A percentile compares a stretch with the other conserved stretches of the same genome.
Evolutionary conservation across 2,888 invertebrate genomes (phyloP).

Genomic region (Limenitis camilla): DNA sequence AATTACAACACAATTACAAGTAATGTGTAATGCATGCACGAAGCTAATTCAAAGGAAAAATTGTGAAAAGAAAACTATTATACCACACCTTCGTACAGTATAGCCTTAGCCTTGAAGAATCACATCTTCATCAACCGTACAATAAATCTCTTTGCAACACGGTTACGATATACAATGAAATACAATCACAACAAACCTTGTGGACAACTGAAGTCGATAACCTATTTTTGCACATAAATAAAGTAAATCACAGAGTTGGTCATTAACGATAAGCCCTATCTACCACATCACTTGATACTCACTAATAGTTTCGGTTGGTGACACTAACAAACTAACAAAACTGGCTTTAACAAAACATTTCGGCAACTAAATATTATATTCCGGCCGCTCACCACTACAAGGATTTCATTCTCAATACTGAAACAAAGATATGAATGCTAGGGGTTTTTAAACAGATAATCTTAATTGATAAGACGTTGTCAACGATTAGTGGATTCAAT

Average conservation of each 20-base stretch:
- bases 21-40: background rate
- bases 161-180: background rate
- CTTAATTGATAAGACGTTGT: slow-evolving; percentile 59
- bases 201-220: background rate
- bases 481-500: slow-evolving; percentile 56
- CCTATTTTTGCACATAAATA: background rate
- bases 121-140: background rate
- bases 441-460: slow-evolving; percentile 67
- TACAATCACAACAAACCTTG: slow-evolving; percentile 2
- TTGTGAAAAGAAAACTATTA: background rate
- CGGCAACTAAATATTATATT: background rate
- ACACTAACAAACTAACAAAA: background rate
- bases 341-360: slow-evolving; percentile 19
- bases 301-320: slow-evolving; percentile 3
- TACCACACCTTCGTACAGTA: background rate
- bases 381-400: slow-evolving; percentile 32
- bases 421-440: slow-evolving; percentile 51
- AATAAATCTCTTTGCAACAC: background rate
- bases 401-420: slow-evolving; percentile 50
- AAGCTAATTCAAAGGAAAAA: background rate
- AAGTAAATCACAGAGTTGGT: slow-evolving; percentile 9
- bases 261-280: background rate
- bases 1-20: too few species aligned
- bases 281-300: slow-evolving; percentile 17
- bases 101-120: background rate